These are phyloP conservation scores for Seriola aureovittata DNA, from an alignment of 2,113 vertebrate species.

Conservation along the genomic window DNA sequence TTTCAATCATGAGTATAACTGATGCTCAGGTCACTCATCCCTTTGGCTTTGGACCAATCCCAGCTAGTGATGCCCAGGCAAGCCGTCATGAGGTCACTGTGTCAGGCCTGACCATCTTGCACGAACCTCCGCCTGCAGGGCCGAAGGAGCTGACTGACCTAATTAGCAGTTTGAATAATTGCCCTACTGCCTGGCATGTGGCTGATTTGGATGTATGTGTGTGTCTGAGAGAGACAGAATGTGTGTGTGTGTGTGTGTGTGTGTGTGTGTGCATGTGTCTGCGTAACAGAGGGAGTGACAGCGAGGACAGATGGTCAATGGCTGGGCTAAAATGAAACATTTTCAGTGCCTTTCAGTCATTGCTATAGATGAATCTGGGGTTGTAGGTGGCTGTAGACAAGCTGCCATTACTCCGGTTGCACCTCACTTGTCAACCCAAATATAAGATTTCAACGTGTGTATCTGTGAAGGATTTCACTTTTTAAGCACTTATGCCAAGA, in stretches of 20 bases:
- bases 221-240: background rate
- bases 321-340: conserved; percentile 48
- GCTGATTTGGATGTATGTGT: conserved; percentile 48
- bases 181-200: conserved; percentile 58
- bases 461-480: background rate
- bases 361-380: conserved; percentile 8
- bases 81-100: conserved; percentile 69
- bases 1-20: conserved; percentile 72
- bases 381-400: background rate
- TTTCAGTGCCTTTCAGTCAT: conserved; percentile 36
- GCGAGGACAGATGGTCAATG: conserved; percentile 44
- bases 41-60: conserved; percentile 70
- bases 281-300: conserved; percentile 20
- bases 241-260: conserved; percentile 22
- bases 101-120: conserved; percentile 76
- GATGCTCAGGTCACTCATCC: conserved; percentile 66
- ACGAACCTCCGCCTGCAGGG: conserved; percentile 55
- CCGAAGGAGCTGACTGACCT: conserved; percentile 76
- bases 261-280: conserved; percentile 2
- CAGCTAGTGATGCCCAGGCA: conserved; percentile 52
- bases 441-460: background rate
- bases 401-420: background rate
- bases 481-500: background rate
- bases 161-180: conserved; percentile 83
- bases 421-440: background rate